A percentile compares a stretch with the other conserved stretches of the same genome.
Conservation (phyloP, 2,113 vertebrate species). For the human region DNA sequence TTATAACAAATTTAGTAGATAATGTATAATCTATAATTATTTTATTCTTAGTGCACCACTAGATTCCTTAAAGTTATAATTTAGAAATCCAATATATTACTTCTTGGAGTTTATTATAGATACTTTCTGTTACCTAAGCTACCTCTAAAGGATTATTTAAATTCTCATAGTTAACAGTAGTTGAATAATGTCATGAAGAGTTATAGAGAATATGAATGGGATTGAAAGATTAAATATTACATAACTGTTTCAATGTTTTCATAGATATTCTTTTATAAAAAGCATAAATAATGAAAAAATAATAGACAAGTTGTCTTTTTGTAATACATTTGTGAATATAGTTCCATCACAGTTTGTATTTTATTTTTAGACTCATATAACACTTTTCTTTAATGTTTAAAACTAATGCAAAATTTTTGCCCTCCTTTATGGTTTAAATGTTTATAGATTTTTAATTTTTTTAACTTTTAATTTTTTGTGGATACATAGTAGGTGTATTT, state of each 20-base stretch:
- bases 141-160: background rate
- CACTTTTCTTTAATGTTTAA: background rate
- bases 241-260: background rate
- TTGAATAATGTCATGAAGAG: background rate
- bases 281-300: background rate
- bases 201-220: background rate
- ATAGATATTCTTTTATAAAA: background rate
- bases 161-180: background rate
- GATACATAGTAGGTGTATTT: too few relatives aligned
- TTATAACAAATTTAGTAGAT: background rate
- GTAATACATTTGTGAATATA: background rate
- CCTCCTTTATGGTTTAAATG: background rate
- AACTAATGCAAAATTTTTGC: background rate
- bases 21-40: background rate
- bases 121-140: background rate
- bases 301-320: background rate
- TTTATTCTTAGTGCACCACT: background rate
- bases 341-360: background rate
- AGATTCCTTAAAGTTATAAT: background rate
- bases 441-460: background rate
- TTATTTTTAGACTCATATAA: background rate
- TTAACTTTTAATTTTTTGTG: too few relatives aligned
- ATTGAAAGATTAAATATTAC: background rate
- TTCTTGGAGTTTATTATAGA: background rate
- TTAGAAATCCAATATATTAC: background rate